Conservation (phyloP, 2,888 invertebrate genomes). For the Leptinotarsa haldemani region DNA sequence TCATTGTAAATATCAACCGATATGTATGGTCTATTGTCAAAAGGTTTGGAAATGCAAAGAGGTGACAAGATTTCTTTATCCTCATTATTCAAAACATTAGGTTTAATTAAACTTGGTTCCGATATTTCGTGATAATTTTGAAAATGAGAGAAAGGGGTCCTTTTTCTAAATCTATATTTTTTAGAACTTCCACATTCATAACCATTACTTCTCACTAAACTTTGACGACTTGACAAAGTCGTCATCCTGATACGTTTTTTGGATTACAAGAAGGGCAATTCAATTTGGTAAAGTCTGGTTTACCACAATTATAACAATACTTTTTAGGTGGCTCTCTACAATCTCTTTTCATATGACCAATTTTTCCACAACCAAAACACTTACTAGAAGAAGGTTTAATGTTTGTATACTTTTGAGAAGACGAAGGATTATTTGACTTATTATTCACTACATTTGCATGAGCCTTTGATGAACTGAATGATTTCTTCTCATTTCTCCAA, state of each 20-base stretch:
- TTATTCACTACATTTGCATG: not conserved
- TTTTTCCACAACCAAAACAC: not conserved
- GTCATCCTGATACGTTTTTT: not conserved
- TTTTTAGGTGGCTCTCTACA: not conserved
- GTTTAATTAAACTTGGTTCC: not conserved
- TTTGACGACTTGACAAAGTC: not conserved
- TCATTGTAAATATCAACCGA: not conserved
- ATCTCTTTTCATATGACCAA: not conserved
- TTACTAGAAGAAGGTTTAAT: not conserved
- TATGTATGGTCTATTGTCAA: not conserved
- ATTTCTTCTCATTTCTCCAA: not conserved
- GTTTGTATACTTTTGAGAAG: not conserved
- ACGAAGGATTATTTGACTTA: not conserved
- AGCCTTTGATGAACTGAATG: not conserved
- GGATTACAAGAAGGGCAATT: constrained; percentile 6
- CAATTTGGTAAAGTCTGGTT: not conserved
- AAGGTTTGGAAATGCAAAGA: constrained; percentile 6
- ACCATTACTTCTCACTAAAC: not conserved
- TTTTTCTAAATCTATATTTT: not conserved
- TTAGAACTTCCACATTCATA: not conserved
- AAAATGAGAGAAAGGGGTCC: not conserved
- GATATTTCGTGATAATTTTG: not conserved
- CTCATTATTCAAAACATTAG: not conserved
- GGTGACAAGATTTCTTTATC: not conserved
- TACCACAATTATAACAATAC: constrained; percentile 9